A percentile compares a stretch with the other conserved stretches of the same genome.
phyloP scores from a whole-genome alignment of 2,113 vertebrate species.

The Boleophthalmus pectinirostris region DNA sequence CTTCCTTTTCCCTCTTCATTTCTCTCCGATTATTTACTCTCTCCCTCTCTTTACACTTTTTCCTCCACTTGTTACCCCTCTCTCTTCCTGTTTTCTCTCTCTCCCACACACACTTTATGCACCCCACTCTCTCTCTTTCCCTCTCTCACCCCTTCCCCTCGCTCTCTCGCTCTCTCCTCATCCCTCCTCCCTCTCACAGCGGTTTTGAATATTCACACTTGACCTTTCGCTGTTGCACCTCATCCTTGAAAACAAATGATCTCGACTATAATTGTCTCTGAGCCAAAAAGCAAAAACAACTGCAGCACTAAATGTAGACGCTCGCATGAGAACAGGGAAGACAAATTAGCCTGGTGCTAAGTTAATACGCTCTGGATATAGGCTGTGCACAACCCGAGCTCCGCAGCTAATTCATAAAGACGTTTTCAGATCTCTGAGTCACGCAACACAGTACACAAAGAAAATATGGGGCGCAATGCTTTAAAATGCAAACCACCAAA shows the following conservation, averaged over 20 bases:
- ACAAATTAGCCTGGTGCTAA: conserved; percentile 12
- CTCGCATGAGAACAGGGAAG: conserved; percentile 5
- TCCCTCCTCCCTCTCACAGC: background rate
- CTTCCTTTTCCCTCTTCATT: too few species aligned
- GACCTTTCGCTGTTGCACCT: conserved; percentile 56
- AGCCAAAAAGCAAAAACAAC: conserved; percentile 13
- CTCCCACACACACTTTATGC: too few species aligned
- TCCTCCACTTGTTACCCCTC: too few species aligned
- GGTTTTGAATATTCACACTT: conserved; percentile 35
- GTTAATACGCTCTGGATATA: conserved; percentile 9
- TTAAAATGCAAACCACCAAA: background rate
- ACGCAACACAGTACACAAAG: background rate
- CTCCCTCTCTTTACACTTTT: too few species aligned
- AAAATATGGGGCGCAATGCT: conserved; percentile 2
- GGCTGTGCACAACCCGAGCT: conserved; percentile 25
- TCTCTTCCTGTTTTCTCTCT: background rate
- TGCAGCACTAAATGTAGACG: conserved; percentile 10
- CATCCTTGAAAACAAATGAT: conserved; percentile 59
- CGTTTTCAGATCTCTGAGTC: conserved; percentile 41
- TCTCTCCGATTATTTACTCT: too few species aligned
- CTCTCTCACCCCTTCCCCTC: too few species aligned
- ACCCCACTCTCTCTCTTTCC: background rate
- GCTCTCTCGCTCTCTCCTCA: too few species aligned
- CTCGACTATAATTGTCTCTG: conserved; percentile 51
- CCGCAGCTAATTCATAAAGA: conserved; percentile 24